A percentile compares a stretch with the other conserved stretches of the same genome.
Evolutionary conservation across 2,888 invertebrate genomes (phyloP).

Genomic region (Drosophila hamatofila): DNA sequence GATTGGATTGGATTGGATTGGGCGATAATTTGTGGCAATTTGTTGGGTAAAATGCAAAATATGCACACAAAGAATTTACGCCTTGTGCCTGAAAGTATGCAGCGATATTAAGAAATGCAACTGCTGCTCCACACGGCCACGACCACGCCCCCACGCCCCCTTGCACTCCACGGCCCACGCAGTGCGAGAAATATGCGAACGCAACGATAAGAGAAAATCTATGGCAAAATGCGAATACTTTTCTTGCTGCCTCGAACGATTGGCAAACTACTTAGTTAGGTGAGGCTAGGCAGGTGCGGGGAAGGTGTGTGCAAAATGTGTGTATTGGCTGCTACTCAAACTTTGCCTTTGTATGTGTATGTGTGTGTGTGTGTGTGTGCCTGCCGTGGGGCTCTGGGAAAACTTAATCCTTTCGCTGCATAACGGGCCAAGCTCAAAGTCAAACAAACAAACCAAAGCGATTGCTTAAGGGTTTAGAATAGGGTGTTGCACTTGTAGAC

Average conservation of each 20-base stretch:
- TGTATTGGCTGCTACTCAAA: conserved; percentile 47
- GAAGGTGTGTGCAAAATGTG: not conserved
- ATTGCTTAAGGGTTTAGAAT: conserved; percentile 7
- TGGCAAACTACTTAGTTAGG: conserved; percentile 51
- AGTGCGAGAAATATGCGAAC: conserved; percentile 52
- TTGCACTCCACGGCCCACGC: not conserved
- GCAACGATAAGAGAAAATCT: conserved; percentile 69
- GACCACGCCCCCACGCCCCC: not conserved
- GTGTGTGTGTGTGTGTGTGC: conserved; percentile 10
- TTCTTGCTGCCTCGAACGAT: conserved; percentile 46
- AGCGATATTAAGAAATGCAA: conserved; percentile 53
- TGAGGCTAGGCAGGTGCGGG: not conserved
- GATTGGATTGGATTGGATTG: conserved; percentile 4
- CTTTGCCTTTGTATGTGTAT: conserved; percentile 33
- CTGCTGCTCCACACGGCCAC: conserved; percentile 28
- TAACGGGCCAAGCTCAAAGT: conserved; percentile 71
- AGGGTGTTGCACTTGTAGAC: not conserved
- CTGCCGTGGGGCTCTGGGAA: conserved; percentile 55
- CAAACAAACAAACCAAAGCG: conserved; percentile 74
- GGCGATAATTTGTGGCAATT: conserved; percentile 31
- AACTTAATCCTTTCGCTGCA: conserved; percentile 75
- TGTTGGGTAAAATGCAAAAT: conserved; percentile 27
- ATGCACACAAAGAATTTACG: conserved; percentile 41
- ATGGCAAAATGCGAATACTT: conserved; percentile 58
- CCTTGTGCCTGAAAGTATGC: conserved; percentile 74